Evolutionary conservation across 2,797 vertebrate genomes (phyloP).

Genomic region (Acridotheres tristis): DNA sequence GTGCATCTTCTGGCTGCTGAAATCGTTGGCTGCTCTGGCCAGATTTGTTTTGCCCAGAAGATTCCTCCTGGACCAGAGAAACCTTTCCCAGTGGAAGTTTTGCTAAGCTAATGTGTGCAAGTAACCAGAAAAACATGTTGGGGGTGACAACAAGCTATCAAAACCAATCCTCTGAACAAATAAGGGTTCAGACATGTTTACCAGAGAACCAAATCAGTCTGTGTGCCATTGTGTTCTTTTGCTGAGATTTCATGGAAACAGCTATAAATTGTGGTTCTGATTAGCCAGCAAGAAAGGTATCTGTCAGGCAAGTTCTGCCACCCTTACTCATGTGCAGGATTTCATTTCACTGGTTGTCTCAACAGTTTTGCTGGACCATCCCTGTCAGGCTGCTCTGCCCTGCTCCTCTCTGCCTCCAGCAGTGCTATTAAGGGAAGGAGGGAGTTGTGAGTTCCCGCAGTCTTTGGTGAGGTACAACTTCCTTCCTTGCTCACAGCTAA

Average conservation of each 20-base stretch:
- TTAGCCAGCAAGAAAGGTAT: constrained; percentile 41
- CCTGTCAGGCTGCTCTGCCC: constrained; percentile 7
- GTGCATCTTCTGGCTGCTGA: neutral
- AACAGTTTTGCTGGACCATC: neutral
- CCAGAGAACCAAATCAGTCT: neutral
- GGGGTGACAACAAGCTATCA: neutral
- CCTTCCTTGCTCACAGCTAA: constrained; percentile 51
- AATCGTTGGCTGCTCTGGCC: neutral
- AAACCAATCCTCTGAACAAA: neutral
- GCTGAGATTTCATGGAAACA: constrained; percentile 25
- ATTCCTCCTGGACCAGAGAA: neutral
- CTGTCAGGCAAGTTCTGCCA: constrained; percentile 55
- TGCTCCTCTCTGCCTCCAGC: constrained; percentile 23
- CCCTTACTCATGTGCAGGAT: constrained; percentile 11
- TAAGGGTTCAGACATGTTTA: neutral
- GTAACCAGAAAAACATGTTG: neutral
- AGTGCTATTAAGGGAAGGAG: constrained; percentile 39
- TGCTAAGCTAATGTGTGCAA: neutral
- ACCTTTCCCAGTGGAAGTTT: constrained; percentile 1
- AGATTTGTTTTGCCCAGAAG: neutral
- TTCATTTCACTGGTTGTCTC: neutral
- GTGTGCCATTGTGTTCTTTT: neutral
- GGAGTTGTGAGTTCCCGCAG: constrained; percentile 2
- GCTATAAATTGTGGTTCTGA: constrained; percentile 9
- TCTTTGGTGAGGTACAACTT: constrained; percentile 31